Base-by-base conservation (phyloP, 2,113 vertebrate genomes). In the Cololabis saira region DNA sequence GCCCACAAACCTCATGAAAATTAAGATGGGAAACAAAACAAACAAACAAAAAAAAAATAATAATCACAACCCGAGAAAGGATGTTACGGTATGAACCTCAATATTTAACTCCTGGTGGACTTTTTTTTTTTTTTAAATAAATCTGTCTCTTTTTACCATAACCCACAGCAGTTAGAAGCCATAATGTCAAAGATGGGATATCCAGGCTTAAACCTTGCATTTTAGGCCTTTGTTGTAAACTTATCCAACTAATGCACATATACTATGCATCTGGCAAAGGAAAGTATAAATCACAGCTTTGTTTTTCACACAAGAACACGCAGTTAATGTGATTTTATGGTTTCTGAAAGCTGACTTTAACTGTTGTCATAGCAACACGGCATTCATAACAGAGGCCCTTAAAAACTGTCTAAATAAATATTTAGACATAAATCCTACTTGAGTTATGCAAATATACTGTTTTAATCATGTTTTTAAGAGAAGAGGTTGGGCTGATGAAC, bases 351-450 rank as follows among this genome's bases (percentile, higher is more conserved):
- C 18, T 42, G 19, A 24, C 33, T 63, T n/a, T 21, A 64, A 30
- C 22, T 43, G 59, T 65, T 19, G 65, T 54, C 60, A 68, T n/a
- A 48, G 50, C 47, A 77, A 69, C 60, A 45, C 24, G 58, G 10
- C 45, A 48, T 71, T 67, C 13, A 27, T 41, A 11, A 19, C 45
- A 0, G 0, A 72, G 18, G 18, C 27, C 18, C 40, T 6, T 21
- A n/a, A 17, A 45, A 40, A 54, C 15, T 40, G 17, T 24, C 40
- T 17, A 54, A 57, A 27, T 16, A 27, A 41, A 62, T 12, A 18
- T 40, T 19, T n/a, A n/a, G 18, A 48, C 15, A 16, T 1, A 12
- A 43, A 13, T 14, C 6, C 33, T 37, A 10, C 17, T 37, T 47
- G 19, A 19, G 40, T 53, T 45, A 11, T 48, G 1, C 27, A 18